These are phyloP conservation scores for Liodrosophila aerea DNA, from an alignment of 2,888 invertebrate genomes.

Conservation along the genomic window DNA sequence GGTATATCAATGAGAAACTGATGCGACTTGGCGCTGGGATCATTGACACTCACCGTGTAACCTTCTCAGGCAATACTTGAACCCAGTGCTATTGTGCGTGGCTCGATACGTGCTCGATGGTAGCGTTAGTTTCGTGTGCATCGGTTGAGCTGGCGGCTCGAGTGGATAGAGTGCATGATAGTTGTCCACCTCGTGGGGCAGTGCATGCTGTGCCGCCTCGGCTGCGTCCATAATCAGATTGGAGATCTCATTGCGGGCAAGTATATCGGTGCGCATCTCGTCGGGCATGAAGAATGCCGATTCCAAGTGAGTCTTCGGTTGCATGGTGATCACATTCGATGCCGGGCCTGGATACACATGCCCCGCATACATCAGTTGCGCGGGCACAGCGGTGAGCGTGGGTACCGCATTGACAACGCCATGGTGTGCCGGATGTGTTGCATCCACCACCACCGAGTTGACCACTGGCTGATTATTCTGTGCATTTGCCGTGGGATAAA, in stretches of 20 bases:
- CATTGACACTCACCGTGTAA: constrained; percentile 87
- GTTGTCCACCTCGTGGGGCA: constrained; percentile 94
- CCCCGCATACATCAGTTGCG: constrained; percentile 78
- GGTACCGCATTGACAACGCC: constrained; percentile 66
- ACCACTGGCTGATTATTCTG: constrained; percentile 79
- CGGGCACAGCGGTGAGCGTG: constrained; percentile 72
- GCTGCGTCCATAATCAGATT: constrained; percentile 88
- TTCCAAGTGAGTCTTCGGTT: constrained; percentile 82
- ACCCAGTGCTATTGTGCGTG: constrained; percentile 92
- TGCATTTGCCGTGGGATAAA: constrained; percentile 88
- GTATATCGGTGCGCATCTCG: constrained; percentile 86
- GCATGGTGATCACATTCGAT: constrained; percentile 82
- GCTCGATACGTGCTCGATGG: constrained; percentile 95
- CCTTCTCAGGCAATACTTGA: constrained; percentile 92
- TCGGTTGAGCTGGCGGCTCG: constrained; percentile 85
- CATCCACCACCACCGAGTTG: constrained; percentile 75
- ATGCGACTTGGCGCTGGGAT: no score
- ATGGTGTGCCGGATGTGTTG: constrained; percentile 70
- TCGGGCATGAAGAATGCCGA: constrained; percentile 93
- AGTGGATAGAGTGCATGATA: constrained; percentile 94
- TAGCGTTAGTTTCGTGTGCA: constrained; percentile 87
- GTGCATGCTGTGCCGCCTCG: constrained; percentile 81
- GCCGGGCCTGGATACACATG: constrained; percentile 82
- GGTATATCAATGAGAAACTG: not conserved
- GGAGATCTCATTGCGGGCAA: constrained; percentile 82